phyloP scores from a whole-genome alignment of 2,113 vertebrate genomes.

The Zingel zingel region DNA sequence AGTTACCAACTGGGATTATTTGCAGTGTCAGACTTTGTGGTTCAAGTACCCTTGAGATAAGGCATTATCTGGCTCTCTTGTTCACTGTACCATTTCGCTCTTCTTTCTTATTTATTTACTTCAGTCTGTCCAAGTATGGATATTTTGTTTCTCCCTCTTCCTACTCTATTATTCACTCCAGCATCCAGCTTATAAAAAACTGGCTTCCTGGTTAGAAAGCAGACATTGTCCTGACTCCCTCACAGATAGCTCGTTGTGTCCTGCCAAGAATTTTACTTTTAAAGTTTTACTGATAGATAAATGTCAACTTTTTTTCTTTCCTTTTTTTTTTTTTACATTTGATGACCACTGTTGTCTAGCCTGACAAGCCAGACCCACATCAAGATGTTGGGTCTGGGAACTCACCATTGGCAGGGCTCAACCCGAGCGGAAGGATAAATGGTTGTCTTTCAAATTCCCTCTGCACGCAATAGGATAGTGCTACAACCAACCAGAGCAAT shows the following conservation, averaged over 20 bases:
- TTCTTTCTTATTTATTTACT: slow-evolving; percentile 59
- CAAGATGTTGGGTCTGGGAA: too few species aligned
- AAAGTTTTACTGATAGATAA: slow-evolving; percentile 45
- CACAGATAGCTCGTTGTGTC: slow-evolving; percentile 33
- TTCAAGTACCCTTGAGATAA: slow-evolving; percentile 60
- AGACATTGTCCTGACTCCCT: slow-evolving; percentile 26
- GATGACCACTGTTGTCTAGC: slow-evolving; percentile 1
- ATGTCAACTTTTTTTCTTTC: slow-evolving; percentile 16
- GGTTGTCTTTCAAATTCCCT: too few species aligned
- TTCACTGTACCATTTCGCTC: slow-evolving; percentile 41
- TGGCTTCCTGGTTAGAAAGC: slow-evolving; percentile 30
- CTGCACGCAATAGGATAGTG: too few species aligned
- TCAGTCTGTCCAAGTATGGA: slow-evolving; percentile 33
- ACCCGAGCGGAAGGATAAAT: too few species aligned
- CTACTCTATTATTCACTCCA: slow-evolving; percentile 46
- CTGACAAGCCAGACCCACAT: too few species aligned
- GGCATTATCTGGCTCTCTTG: slow-evolving; percentile 37
- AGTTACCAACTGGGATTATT: slow-evolving; percentile 51
- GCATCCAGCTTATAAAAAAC: slow-evolving; percentile 41
- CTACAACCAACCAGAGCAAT: too few species aligned
- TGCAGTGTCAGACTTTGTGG: slow-evolving; percentile 57
- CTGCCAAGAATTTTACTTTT: slow-evolving; percentile 28
- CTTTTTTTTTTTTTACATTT: background rate
- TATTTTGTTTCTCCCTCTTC: slow-evolving; percentile 18
- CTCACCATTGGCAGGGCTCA: too few species aligned